Evolutionary conservation across 2,888 invertebrate species (phyloP), one percentile per base, ranked within the genome.

Genomic region (Lasioglossum leucozonium): DNA sequence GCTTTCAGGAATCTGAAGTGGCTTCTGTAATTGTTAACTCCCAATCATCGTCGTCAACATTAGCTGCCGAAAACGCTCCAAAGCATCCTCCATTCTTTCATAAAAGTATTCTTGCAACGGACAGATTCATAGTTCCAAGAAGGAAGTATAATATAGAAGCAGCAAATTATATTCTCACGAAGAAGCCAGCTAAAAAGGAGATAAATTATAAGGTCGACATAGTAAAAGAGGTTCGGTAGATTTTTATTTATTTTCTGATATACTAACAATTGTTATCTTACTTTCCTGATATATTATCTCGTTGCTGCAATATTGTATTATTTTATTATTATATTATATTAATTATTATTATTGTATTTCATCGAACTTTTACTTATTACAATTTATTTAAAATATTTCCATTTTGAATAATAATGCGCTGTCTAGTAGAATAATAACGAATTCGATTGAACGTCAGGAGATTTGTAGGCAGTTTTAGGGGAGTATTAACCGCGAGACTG

Each of bases 51-150:
- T 0, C 3, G 0, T n/a, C 13, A 10, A 69, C 40, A 26, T 0
- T 18, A 0, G 0, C 22, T 2, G 6, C 47, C 4, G 40, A n/a
- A 44, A 30, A 51, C 13, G n/a, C 18, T 1, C n/a, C 11, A 26
- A 22, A 8, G 0, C 18, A 44, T 34, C 26, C 58, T 0, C 47
- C 10, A 0, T 30, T 42, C 10, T 26, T 22, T 2, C 34, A 62
- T 22, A 83, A 26, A 11, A 37, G 75, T 67, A 47, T 71, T 13
- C 87, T 26, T 42, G 2, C 51, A 4, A 84, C 76, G 0, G 94
- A 94, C 44, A 89, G 94, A 87, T 94, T 93, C 81, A 92, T 94
- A 78, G 90, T 92, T 6, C 79, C 71, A 0, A 88, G 93, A 55
- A 76, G 77, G 4, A 87, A 88, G 13, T 79, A 90, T n/a, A 90